phyloP scores from a whole-genome alignment of 2,888 invertebrate genomes.

The Caenorhabditis sp. region DNA sequence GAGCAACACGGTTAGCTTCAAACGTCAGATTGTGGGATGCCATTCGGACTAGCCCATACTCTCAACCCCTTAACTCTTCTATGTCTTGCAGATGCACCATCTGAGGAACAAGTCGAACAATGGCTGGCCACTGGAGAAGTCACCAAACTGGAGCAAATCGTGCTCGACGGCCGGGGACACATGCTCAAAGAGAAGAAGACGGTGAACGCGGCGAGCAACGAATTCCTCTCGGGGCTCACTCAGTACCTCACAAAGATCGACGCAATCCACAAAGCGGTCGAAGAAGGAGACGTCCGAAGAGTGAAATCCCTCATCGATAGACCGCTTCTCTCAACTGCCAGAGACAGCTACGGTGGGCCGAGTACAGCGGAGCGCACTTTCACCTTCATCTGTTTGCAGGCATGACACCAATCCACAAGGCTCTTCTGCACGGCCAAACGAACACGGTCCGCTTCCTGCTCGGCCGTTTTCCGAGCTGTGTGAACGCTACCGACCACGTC shows the following conservation, averaged over 20 bases:
- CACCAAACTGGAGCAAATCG: constrained; percentile 72
- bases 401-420: constrained; percentile 78
- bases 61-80: neutral
- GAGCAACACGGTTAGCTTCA: constrained; percentile 47
- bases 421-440: constrained; percentile 82
- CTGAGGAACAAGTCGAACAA: constrained; percentile 73
- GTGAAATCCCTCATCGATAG: constrained; percentile 85
- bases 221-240: constrained; percentile 74
- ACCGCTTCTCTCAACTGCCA: constrained; percentile 87
- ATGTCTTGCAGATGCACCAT: constrained; percentile 74
- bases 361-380: neutral
- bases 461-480: constrained; percentile 80
- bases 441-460: constrained; percentile 85
- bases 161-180: constrained; percentile 74
- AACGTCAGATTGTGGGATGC: too few relatives aligned
- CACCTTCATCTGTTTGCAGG: constrained; percentile 53
- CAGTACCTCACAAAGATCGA: constrained; percentile 86
- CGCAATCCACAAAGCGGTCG: constrained; percentile 89
- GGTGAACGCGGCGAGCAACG: constrained; percentile 70
- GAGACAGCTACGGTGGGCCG: constrained; percentile 83
- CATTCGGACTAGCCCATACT: too few relatives aligned
- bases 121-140: constrained; percentile 76
- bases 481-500: constrained; percentile 80
- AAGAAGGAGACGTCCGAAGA: constrained; percentile 88
- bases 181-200: constrained; percentile 73